Percentiles rank a stretch among this genome's conserved stretches.
phyloP scores from a whole-genome alignment of 2,113 vertebrate genomes.

The Theropithecus gelada region DNA sequence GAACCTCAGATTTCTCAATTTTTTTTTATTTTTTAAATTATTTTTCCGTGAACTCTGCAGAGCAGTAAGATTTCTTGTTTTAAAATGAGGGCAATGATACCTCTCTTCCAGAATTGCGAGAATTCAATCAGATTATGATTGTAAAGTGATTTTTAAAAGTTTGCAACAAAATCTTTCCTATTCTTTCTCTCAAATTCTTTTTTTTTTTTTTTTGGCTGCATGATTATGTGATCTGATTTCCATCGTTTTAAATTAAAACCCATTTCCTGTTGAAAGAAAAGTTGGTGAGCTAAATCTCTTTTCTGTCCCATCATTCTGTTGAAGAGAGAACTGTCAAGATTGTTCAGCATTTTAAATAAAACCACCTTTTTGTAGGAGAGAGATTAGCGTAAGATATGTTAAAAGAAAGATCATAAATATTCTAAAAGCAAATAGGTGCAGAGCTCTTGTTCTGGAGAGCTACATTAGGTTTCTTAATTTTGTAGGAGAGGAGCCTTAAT shows the following conservation, averaged over 20 bases:
- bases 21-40: no score
- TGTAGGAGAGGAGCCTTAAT: not conserved
- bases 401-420: not conserved
- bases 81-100: not conserved
- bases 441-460: not conserved
- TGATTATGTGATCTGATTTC: slow-evolving; percentile 15
- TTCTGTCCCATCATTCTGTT: not conserved
- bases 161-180: not conserved
- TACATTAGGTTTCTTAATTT: not conserved
- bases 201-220: not conserved
- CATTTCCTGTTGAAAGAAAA: not conserved
- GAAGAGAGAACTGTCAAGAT: not conserved
- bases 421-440: not conserved
- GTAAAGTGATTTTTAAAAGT: not conserved
- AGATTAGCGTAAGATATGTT: not conserved
- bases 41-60: no score
- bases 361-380: not conserved
- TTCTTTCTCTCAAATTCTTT: not conserved
- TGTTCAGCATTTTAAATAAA: slow-evolving; percentile 18
- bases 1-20: not conserved
- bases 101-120: not conserved
- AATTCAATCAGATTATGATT: not conserved
- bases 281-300: not conserved
- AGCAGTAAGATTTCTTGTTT: not conserved
- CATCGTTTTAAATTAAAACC: not conserved